A percentile compares a stretch with the other conserved stretches of the same genome.
Conservation (phyloP, 2,797 vertebrate species). For the Pipistrellus pipistrellus region DNA sequence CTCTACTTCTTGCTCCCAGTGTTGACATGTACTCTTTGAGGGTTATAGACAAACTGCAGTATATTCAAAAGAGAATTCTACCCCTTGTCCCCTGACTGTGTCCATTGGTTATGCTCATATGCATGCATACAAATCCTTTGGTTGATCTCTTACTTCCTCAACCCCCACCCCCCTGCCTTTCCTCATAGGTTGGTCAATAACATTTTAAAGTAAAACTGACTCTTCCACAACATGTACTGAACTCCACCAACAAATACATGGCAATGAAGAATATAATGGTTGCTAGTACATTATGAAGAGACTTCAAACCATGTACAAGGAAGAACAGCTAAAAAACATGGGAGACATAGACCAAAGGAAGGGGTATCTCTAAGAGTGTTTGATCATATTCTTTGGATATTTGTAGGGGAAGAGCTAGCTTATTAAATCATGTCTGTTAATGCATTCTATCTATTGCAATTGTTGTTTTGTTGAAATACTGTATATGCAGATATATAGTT, state of each 20-base stretch:
- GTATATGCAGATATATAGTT: background rate
- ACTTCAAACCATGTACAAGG: background rate
- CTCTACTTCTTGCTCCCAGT: background rate
- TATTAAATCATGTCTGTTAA: background rate
- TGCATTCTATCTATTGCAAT: background rate
- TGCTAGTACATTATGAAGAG: background rate
- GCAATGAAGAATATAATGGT: background rate
- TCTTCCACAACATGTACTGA: background rate
- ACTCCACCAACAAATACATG: background rate
- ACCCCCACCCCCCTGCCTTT: no score
- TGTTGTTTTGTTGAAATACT: conserved; percentile 17
- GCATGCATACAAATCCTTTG: no score
- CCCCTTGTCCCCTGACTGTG: no score
- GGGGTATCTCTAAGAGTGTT: background rate
- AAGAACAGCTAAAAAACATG: background rate
- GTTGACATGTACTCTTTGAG: background rate
- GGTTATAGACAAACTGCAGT: background rate
- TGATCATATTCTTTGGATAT: conserved; percentile 37
- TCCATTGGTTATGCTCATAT: no score
- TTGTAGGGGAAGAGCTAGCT: background rate
- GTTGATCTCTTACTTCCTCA: no score
- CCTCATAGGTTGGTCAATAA: background rate
- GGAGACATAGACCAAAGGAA: background rate
- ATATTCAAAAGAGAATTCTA: conserved; percentile 14
- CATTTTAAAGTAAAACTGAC: background rate